Conservation (phyloP, 2,113 vertebrate species). For the Zeus faber region DNA sequence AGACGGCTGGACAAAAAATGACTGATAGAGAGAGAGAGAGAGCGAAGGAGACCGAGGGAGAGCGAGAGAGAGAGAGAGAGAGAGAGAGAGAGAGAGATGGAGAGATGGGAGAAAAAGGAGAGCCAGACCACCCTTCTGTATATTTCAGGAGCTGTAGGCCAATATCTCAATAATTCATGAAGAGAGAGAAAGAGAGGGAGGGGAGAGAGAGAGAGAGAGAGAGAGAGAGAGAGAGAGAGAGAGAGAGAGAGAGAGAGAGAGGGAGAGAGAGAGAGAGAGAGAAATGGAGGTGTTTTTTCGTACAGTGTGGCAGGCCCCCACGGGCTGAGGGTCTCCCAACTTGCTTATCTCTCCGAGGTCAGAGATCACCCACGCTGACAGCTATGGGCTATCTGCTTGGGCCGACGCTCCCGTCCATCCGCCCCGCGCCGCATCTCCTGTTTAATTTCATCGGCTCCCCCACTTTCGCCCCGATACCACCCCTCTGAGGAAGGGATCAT, state of each 20-base stretch:
- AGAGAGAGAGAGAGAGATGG: constrained; percentile 34
- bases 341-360: constrained; percentile 64
- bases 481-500: constrained; percentile 28
- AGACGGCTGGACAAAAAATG: constrained; percentile 8
- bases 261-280: too few relatives aligned
- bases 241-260: too few relatives aligned
- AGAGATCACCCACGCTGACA: constrained; percentile 59
- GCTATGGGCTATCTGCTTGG: constrained; percentile 59
- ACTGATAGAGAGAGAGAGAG: constrained; percentile 5
- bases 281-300: constrained; percentile 67
- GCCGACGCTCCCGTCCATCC: constrained; percentile 52
- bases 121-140: constrained; percentile 69
- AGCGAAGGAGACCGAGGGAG: constrained; percentile 18
- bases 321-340: constrained; percentile 65
- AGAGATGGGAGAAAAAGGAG: constrained; percentile 51
- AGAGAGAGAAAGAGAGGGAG: constrained; percentile 71
- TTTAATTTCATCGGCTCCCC: constrained; percentile 65
- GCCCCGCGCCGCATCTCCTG: constrained; percentile 49
- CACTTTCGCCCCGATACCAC: constrained; percentile 6
- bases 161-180: constrained; percentile 90
- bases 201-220: too few relatives aligned
- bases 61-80: constrained; percentile 48
- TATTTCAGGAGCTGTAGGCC: constrained; percentile 80
- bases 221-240: too few relatives aligned
- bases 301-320: constrained; percentile 71